Evolutionary conservation across 2,797 vertebrate species (phyloP).

Genomic region (Kryptopterus vitreolus): DNA sequence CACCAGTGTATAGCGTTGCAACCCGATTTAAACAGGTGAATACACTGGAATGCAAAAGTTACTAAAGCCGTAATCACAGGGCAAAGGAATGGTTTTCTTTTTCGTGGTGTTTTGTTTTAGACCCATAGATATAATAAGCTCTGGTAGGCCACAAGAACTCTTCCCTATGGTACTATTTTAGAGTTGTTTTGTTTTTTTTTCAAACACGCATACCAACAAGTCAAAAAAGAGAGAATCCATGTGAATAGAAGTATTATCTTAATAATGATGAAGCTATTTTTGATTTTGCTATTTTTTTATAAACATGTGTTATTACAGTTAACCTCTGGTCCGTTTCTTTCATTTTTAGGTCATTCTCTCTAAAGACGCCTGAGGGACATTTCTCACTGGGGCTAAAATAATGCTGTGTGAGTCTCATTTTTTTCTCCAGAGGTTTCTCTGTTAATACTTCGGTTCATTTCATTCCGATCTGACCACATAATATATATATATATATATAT

Average conservation of each 20-base stretch:
- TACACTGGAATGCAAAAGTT: not conserved
- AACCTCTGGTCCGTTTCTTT: not conserved
- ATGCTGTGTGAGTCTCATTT: not conserved
- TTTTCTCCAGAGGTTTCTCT: not conserved
- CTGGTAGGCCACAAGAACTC: not conserved
- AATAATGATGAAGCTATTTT: not conserved
- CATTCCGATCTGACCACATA: not conserved
- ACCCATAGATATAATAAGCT: slow-evolving; percentile 6
- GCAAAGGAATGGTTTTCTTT: not conserved
- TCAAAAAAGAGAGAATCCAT: not conserved
- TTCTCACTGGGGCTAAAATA: not conserved
- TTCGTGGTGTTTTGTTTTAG: not conserved
- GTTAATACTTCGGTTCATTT: not conserved
- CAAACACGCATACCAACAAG: not conserved
- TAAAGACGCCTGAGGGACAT: not conserved
- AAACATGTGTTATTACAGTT: not conserved
- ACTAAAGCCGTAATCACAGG: not conserved
- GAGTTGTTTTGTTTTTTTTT: not conserved
- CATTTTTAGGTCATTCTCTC: not conserved
- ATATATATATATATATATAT: too few species aligned
- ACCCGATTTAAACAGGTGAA: not conserved
- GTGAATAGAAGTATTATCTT: not conserved
- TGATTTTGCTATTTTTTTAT: too few species aligned
- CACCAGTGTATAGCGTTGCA: not conserved
- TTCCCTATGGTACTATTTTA: not conserved